Conservation (phyloP, 1,140 invertebrate species). For the Lepidurus arcticus region DNA sequence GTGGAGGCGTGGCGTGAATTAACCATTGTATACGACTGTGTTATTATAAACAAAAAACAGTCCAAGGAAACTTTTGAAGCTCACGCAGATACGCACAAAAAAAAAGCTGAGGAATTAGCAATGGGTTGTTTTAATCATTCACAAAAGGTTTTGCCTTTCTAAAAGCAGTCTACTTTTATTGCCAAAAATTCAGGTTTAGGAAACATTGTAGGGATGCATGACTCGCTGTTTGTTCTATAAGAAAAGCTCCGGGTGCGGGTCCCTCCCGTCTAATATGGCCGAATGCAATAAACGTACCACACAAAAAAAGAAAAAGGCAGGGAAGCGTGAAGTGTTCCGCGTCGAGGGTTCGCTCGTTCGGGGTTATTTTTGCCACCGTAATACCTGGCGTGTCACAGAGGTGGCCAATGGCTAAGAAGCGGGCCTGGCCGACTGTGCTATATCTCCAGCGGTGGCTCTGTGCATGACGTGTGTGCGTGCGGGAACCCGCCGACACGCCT, state of each 20-base stretch:
- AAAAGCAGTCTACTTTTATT: no score
- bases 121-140: no score
- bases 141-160: no score
- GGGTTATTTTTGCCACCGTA: conserved; percentile 13
- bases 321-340: conserved; percentile 1
- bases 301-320: background rate
- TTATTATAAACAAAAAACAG: background rate
- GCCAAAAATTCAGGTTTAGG: no score
- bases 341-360: conserved; percentile 16
- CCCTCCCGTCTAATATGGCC: background rate
- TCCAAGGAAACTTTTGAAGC: background rate
- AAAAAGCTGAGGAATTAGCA: no score
- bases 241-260: background rate
- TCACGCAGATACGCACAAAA: no score
- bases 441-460: conserved; percentile 1
- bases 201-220: no score
- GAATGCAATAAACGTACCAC: background rate
- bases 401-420: conserved; percentile 1
- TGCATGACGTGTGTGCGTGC: background rate
- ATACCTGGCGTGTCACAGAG: conserved; percentile 9
- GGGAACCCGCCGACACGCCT: conserved; percentile 13
- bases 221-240: background rate
- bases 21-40: background rate
- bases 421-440: background rate
- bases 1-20: background rate